Evolutionary conservation across 2,113 vertebrate genomes (phyloP).

Genomic region (Anguilla rostrata): DNA sequence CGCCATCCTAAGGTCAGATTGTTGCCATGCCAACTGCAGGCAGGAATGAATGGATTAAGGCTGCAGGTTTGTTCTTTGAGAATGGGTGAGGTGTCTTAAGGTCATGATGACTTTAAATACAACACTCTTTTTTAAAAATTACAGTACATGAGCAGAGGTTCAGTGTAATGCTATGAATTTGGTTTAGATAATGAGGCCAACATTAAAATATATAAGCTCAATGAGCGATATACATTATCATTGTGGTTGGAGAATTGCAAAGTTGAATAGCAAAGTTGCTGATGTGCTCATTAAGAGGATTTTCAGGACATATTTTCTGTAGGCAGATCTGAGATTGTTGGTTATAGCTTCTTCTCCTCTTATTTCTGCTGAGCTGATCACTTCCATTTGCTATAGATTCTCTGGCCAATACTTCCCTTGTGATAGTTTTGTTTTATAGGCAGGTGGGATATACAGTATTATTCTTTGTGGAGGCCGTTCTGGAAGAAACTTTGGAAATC

Average conservation of each 20-base stretch:
- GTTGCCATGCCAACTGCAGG: background rate
- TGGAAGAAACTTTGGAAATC: background rate
- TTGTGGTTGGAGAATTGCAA: too few relatives aligned
- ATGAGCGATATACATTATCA: too few relatives aligned
- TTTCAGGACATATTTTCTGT: too few relatives aligned
- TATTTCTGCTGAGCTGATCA: background rate
- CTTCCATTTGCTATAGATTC: background rate
- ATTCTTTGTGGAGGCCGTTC: background rate
- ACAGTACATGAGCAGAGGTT: background rate
- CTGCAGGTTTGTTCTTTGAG: background rate
- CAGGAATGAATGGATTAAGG: constrained; percentile 36
- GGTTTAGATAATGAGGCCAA: background rate
- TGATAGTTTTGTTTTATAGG: constrained; percentile 19
- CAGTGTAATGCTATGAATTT: background rate
- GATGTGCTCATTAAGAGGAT: too few relatives aligned
- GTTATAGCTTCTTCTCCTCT: too few relatives aligned
- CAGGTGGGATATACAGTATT: background rate
- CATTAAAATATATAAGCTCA: background rate
- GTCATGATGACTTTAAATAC: background rate
- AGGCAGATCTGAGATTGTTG: too few relatives aligned
- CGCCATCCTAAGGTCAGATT: background rate
- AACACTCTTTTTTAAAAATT: background rate
- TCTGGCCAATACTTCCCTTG: background rate
- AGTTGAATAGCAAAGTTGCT: too few relatives aligned
- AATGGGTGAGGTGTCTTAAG: background rate